A percentile compares a stretch with the other conserved stretches of the same genome.
Conservation (phyloP, 2,888 invertebrate genomes). For the Cyclophora albipunctata region DNA sequence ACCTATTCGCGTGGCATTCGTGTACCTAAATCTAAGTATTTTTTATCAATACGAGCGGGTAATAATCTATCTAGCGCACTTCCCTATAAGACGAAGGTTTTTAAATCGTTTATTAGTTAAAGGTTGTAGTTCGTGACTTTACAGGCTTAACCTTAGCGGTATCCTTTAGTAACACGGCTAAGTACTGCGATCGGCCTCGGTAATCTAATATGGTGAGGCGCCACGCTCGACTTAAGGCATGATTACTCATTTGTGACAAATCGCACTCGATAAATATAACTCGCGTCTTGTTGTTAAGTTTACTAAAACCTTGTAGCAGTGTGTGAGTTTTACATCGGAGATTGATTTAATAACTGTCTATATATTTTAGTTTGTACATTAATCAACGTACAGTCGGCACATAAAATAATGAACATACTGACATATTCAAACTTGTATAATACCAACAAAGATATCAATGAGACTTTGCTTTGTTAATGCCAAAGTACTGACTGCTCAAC, state of each 20-base stretch:
- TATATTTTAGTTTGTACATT: no score
- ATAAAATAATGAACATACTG: no score
- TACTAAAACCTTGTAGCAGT: no score
- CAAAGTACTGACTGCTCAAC: no score
- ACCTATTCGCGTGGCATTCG: not conserved
- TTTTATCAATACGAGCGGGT: not conserved
- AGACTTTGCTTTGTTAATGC: no score
- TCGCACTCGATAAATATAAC: not conserved
- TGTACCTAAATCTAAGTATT: not conserved
- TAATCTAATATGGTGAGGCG: conserved; percentile 63
- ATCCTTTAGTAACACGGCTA: conserved; percentile 51
- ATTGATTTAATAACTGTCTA: no score
- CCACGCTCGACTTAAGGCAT: conserved; percentile 52
- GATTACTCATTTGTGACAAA: conserved; percentile 47
- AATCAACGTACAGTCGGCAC: no score
- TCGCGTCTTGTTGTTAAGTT: no score
- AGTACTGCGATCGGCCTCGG: conserved; percentile 51
- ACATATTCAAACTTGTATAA: no score
- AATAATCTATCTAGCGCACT: not conserved
- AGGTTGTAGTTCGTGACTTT: conserved; percentile 42
- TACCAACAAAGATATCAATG: no score
- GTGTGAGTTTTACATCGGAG: no score
- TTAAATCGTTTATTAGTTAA: conserved; percentile 7
- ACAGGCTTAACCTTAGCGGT: conserved; percentile 58
- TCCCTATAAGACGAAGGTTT: not conserved